Evolutionary conservation across 2,888 invertebrate genomes (phyloP).

Genomic region (Athripsodes cinereus): DNA sequence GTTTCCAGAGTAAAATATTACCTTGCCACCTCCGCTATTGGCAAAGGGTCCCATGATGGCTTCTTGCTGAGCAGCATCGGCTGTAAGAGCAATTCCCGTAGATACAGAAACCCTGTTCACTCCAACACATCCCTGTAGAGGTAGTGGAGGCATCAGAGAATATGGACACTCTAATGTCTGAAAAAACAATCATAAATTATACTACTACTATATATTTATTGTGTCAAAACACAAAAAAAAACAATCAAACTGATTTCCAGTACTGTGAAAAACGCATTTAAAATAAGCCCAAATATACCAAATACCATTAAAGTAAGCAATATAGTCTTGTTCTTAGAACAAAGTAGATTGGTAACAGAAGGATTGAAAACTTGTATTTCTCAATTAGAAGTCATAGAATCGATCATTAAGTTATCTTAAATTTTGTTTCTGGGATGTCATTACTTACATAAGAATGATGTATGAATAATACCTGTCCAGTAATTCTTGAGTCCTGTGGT

Average conservation of each 20-base stretch:
- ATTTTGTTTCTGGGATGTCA: too few relatives aligned
- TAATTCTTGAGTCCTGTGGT: constrained; percentile 82
- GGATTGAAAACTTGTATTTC: too few relatives aligned
- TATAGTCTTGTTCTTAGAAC: too few relatives aligned
- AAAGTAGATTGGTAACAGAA: too few relatives aligned
- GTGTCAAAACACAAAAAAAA: too few relatives aligned
- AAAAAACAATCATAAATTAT: constrained; percentile 10
- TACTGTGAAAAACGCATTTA: too few relatives aligned
- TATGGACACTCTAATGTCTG: constrained; percentile 49
- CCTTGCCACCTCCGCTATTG: constrained; percentile 23
- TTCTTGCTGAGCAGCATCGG: constrained; percentile 32
- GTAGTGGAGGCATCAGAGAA: constrained; percentile 30
- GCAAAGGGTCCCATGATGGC: constrained; percentile 28
- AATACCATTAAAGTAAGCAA: too few relatives aligned
- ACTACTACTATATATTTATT: too few relatives aligned
- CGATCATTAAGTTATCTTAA: too few relatives aligned
- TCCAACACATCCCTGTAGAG: constrained; percentile 17
- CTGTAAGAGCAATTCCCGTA: constrained; percentile 28
- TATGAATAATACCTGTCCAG: constrained; percentile 54
- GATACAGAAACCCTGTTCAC: constrained; percentile 21
- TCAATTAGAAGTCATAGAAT: too few relatives aligned
- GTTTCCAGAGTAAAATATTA: constrained; percentile 7
- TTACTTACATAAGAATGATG: neutral
- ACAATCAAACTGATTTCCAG: too few relatives aligned
- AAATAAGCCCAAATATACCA: too few relatives aligned